Conservation (phyloP, 2,113 vertebrate species). For the Callorhinus ursinus region DNA sequence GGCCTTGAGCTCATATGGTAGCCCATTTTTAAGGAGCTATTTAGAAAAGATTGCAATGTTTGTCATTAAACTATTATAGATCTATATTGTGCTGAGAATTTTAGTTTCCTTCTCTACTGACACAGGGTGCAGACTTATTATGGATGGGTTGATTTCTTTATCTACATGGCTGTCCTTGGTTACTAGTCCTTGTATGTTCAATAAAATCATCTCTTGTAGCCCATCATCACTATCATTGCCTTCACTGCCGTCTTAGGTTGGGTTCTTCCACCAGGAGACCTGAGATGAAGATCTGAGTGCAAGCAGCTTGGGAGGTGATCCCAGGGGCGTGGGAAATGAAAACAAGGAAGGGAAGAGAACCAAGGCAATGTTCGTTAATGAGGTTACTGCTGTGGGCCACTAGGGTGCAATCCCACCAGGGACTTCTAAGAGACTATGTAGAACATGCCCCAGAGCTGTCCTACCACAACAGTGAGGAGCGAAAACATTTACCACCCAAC, state of each 20-base stretch:
- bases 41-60: neutral
- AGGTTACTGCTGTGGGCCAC: neutral
- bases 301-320: neutral
- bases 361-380: rapidly evolving
- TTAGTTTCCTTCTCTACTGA: neutral
- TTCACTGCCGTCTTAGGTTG: neutral
- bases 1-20: neutral
- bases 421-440: neutral
- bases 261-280: neutral
- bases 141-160: neutral
- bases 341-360: neutral
- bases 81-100: neutral
- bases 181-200: neutral
- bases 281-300: neutral
- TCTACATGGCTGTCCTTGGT: neutral
- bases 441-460: neutral
- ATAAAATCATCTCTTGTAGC: neutral
- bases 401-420: neutral
- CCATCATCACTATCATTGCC: neutral
- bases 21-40: neutral
- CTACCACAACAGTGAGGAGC: neutral
- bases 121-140: neutral
- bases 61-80: neutral
- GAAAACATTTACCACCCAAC: neutral
- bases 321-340: neutral